Conservation (phyloP, 2,797 vertebrate species). For the Melanotaenia parkinsoni region DNA sequence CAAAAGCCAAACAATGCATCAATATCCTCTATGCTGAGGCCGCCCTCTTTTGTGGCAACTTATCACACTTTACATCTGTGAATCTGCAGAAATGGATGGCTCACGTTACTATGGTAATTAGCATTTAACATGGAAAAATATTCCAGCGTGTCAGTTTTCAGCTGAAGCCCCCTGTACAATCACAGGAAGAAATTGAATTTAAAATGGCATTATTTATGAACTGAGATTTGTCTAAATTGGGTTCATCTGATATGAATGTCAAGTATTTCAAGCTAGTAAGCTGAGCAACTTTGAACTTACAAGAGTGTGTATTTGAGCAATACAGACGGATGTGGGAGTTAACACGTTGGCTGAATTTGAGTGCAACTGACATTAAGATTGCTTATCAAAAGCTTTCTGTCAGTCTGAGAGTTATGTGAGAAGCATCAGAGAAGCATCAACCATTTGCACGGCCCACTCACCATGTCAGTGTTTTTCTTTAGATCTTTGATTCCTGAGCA, state of each 20-base stretch:
- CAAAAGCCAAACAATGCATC: not conserved
- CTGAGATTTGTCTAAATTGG: slow-evolving; percentile 34
- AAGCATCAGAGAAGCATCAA: slow-evolving; percentile 53
- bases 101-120: slow-evolving; percentile 15
- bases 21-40: not conserved
- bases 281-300: slow-evolving; percentile 53
- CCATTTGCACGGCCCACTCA: slow-evolving; percentile 47
- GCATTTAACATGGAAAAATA: slow-evolving; percentile 24
- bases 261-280: slow-evolving; percentile 42
- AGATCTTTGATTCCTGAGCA: slow-evolving; percentile 33
- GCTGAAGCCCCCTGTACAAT: not conserved
- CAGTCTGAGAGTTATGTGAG: slow-evolving; percentile 41
- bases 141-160: not conserved
- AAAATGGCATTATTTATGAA: slow-evolving; percentile 47
- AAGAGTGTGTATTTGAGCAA: slow-evolving; percentile 34
- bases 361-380: slow-evolving; percentile 47
- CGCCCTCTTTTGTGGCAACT: not conserved
- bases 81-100: slow-evolving; percentile 1
- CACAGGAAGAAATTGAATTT: slow-evolving; percentile 6
- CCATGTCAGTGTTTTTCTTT: slow-evolving; percentile 29
- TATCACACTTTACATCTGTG: slow-evolving; percentile 4
- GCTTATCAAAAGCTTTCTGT: slow-evolving; percentile 63
- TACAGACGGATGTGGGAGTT: slow-evolving; percentile 52
- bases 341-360: slow-evolving; percentile 40
- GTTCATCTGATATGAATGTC: slow-evolving; percentile 52